Evolutionary conservation across 53 echinoderm and acorn worm species (phyloP).

Genomic region (Paracentrotus lividus): DNA sequence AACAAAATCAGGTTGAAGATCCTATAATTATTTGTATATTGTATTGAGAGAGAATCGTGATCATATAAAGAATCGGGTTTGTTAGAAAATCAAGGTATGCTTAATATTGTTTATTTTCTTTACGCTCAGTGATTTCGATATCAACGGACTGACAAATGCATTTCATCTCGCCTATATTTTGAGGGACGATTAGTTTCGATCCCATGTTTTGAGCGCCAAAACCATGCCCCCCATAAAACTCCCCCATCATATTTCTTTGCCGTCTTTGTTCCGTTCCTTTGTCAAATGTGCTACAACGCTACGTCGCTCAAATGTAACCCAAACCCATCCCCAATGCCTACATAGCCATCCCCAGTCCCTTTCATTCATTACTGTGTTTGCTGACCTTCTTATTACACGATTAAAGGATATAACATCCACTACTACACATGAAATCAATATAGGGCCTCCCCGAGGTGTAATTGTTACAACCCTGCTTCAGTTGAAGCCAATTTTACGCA

Average conservation of each 20-base stretch:
- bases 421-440: constrained; percentile 64
- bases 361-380: constrained; percentile 70
- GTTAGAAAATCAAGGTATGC: constrained; percentile 16
- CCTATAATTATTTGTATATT: not conserved
- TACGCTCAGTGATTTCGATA: constrained; percentile 51
- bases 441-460: constrained; percentile 62
- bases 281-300: constrained; percentile 35
- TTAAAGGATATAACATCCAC: constrained; percentile 45
- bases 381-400: constrained; percentile 71
- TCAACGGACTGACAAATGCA: constrained; percentile 50
- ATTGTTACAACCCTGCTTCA: constrained; percentile 58
- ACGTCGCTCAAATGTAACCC: constrained; percentile 54
- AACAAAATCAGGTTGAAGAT: not conserved
- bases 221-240: constrained; percentile 26
- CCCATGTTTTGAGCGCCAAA: constrained; percentile 56
- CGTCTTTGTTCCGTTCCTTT: constrained; percentile 5
- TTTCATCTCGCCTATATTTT: constrained; percentile 16
- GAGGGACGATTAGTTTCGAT: constrained; percentile 47
- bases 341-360: constrained; percentile 61
- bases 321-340: constrained; percentile 5
- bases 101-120: constrained; percentile 54
- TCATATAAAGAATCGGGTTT: not conserved
- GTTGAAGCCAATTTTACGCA: constrained; percentile 60
- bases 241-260: not conserved
- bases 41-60: too few relatives aligned